Base-by-base conservation (phyloP, 2,888 invertebrate genomes). In the Microchrysa polita region DNA sequence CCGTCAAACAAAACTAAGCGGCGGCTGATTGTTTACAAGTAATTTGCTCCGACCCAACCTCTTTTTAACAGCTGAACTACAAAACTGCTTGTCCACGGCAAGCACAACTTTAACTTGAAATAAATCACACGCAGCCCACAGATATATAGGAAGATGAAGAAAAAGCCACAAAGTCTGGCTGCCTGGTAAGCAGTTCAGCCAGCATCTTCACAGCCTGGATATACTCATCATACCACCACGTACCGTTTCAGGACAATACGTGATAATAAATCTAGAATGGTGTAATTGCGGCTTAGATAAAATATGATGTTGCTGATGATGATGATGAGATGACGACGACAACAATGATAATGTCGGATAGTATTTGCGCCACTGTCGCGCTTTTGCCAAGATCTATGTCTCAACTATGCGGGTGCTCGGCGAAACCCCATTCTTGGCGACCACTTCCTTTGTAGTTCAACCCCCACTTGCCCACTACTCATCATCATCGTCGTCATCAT, bases 251-350 rank as follows among this genome's bases (percentile, higher is more conserved):
- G 22, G 2, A 67, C 34, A 55, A 69, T 55, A 18, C 34, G 16
- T 55, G 34, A 53, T 53, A 67, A 67, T 27, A 67, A 23, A 34
- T 53, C 10, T 34, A 69, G 55, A 69, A 69, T 69, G 42, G 40
- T 57, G 55, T 55, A 57, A 69, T 69, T 69, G 69, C 44, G 69
- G 20, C 69, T 67, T 57, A 69, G 69, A 69, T 69, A 57, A 69
- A 69, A 69, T 34, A 69, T 69, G 69, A 55, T 69, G 48, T n/a
- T 48, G 69, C 55, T 69, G 69, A 69, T 57, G 69, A 69, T 69
- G 69, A 69, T 57, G 53, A 69, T 55, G 69, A 18, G 69, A 69
- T 69, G 69, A 42, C 55, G 69, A 69, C 42, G 57, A 57, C 57
- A 20, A 42, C 55, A 57, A 69, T 57, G 57, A 57, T 69, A 20